These are phyloP conservation scores for Macrosiphum euphorbiae DNA, from an alignment of 2,888 invertebrate species.

Conservation along the genomic window DNA sequence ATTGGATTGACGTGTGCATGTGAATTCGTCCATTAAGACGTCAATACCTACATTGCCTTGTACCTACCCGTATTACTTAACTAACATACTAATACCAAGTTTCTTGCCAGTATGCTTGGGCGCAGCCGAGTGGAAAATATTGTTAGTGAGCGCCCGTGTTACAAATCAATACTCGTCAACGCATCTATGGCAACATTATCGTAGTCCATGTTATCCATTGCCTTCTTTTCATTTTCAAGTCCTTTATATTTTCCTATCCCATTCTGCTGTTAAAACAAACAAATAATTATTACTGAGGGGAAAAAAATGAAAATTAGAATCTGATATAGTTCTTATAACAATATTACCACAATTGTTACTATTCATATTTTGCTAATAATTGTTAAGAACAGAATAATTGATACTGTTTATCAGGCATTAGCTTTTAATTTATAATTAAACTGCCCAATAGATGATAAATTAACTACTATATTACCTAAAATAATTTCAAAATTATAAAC, in stretches of 20 bases:
- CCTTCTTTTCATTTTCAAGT: not conserved
- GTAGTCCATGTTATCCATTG: not conserved
- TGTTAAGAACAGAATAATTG: not conserved
- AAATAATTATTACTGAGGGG: not conserved
- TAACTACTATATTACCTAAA: not conserved
- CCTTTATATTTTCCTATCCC: not conserved
- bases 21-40: constrained; percentile 16
- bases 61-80: not conserved
- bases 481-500: not conserved
- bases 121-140: constrained; percentile 30
- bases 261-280: not conserved
- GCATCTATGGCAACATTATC: constrained; percentile 49
- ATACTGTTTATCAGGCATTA: not conserved
- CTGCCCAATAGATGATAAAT: not conserved
- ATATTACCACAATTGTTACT: not conserved
- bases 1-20: constrained; percentile 1
- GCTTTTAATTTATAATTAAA: not conserved
- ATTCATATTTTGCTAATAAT: not conserved
- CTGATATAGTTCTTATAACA: not conserved
- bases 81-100: not conserved
- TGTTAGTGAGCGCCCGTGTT: not conserved
- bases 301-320: not conserved
- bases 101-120: not conserved
- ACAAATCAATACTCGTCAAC: constrained; percentile 53
- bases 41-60: not conserved